Evolutionary conservation across 2,888 invertebrate genomes (phyloP).

Genomic region (Heliconius ismenius): DNA sequence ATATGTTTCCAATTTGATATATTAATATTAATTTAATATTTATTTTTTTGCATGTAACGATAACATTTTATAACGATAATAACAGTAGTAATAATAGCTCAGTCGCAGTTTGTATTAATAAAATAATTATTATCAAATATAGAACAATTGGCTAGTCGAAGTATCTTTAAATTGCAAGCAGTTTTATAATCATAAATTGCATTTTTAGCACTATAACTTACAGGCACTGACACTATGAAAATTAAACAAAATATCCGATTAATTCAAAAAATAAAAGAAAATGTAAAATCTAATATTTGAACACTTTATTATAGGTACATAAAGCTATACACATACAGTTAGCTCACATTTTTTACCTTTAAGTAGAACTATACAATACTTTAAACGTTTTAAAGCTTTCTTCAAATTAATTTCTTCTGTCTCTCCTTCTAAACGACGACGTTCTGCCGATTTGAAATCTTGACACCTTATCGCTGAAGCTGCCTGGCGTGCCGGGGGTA

Average conservation of each 20-base stretch:
- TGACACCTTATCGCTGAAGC: slow-evolving; percentile 68
- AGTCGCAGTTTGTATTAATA: too few relatives aligned
- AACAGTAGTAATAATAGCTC: too few relatives aligned
- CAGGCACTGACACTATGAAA: too few relatives aligned
- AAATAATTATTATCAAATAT: too few relatives aligned
- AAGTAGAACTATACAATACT: background rate
- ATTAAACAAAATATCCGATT: too few relatives aligned
- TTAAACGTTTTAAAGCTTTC: slow-evolving; percentile 1
- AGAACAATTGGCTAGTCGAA: too few relatives aligned
- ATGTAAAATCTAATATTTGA: background rate
- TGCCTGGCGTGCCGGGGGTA: slow-evolving; percentile 59
- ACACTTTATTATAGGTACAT: background rate
- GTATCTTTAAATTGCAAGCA: too few relatives aligned
- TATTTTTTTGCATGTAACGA: too few relatives aligned
- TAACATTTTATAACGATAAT: too few relatives aligned
- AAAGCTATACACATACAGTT: background rate
- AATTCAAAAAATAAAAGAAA: background rate
- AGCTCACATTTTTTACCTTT: background rate
- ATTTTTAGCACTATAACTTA: too few relatives aligned
- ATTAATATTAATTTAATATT: too few relatives aligned
- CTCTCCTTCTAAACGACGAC: slow-evolving; percentile 58
- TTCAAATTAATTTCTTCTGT: slow-evolving; percentile 26
- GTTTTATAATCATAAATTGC: too few relatives aligned
- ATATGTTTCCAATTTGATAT: background rate
- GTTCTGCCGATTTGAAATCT: slow-evolving; percentile 64